A percentile compares a stretch with the other conserved stretches of the same genome.
Conservation (phyloP, 1,140 invertebrate genomes). For the Euwallacea similis region DNA sequence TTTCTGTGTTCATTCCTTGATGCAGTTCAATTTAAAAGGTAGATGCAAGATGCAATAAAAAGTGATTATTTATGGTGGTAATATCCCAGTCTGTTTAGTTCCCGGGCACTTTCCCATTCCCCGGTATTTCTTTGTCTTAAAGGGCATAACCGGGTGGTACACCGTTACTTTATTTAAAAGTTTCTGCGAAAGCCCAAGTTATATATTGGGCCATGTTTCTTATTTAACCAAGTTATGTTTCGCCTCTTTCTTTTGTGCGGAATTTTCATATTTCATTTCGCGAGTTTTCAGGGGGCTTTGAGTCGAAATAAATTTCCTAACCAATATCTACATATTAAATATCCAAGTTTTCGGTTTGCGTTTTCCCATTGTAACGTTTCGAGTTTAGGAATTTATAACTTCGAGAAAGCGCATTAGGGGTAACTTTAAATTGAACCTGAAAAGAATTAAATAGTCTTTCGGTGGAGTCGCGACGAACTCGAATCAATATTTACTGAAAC, state of each 20-base stretch:
- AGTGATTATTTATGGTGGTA: neutral
- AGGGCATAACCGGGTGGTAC: slow-evolving; percentile 3
- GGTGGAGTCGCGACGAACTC: neutral
- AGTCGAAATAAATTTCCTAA: neutral
- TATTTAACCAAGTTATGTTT: slow-evolving; percentile 9
- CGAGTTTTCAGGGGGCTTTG: neutral
- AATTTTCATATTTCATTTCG: slow-evolving; percentile 12
- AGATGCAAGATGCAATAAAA: neutral
- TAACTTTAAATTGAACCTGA: too few species aligned
- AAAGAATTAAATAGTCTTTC: too few species aligned
- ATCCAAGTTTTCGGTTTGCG: neutral
- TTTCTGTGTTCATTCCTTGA: neutral
- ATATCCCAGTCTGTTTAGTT: neutral
- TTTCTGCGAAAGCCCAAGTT: neutral
- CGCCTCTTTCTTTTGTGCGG: neutral
- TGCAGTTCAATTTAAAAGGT: neutral
- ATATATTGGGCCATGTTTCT: slow-evolving; percentile 12
- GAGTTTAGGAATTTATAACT: too few species aligned
- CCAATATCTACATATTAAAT: neutral
- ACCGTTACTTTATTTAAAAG: slow-evolving; percentile 14
- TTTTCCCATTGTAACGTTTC: too few species aligned
- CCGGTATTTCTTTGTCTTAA: slow-evolving; percentile 9
- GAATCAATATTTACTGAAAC: neutral
- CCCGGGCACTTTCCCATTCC: neutral
- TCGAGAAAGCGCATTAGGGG: too few species aligned